Evolutionary conservation across 2,888 invertebrate genomes (phyloP), one percentile per base, ranked within the genome.

Genomic region (Drosophila bunnanda): DNA sequence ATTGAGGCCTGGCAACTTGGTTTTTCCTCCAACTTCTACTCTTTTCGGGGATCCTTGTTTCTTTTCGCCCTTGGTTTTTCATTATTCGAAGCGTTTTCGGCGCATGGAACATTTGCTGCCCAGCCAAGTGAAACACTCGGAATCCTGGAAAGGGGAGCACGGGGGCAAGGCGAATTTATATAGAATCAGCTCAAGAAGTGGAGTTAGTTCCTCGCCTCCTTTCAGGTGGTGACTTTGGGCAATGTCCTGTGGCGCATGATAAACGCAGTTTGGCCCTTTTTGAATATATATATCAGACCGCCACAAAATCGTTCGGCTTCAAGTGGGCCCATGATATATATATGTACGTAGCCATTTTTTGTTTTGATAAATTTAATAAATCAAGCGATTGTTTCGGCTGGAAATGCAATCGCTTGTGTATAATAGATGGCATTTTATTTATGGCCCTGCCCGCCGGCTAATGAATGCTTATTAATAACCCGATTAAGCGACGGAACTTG

Each of bases 391-490:
- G 55, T 66, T 65, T 67, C 46, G 46, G 28, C n/a, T 50, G 48
- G 32, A 72, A 80, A 72, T 83, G 83, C 83, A 80, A 80, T 81
- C 83, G 83, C 66, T 74, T 80, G 81, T 76, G 48, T 71, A 83
- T 78, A 81, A 81, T 83, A 76, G 72, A 81, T 81, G 81, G 76
- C 78, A 62, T 78, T 82, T 83, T 81, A 80, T 81, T 80, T 80
- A 78, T 78, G 65, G 74, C 65, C 60, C 65, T 67, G 58, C 64
- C 62, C 55, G 50, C 43, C 34, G 41, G 67, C 80, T 82, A 82
- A 83, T 82, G 81, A 82, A 84, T 77, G 81, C 81, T 81, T 83
- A 83, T 82, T 82, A 82, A 81, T 82, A 83, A 82, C 76, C 79
- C 79, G 81, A 83, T 82, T 82, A 82, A 65, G 64, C 44, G 43